Evolutionary conservation across 2,113 vertebrate species (phyloP).

Genomic region (Esox niger): DNA sequence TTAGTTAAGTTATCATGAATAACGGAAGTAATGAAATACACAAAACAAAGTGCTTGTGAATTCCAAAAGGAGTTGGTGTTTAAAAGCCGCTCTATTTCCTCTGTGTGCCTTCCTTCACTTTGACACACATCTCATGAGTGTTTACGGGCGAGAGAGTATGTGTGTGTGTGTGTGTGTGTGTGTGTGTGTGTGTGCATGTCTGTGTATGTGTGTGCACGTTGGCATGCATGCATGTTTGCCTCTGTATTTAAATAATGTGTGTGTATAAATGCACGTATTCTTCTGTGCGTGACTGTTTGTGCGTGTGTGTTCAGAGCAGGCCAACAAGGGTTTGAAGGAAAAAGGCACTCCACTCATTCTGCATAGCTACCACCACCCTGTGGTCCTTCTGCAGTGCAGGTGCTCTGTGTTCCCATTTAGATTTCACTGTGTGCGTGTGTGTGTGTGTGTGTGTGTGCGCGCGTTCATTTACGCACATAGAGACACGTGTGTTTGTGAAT

Average conservation of each 20-base stretch:
- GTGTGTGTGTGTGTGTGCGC: constrained; percentile 19
- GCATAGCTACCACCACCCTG: constrained; percentile 63
- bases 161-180: constrained; percentile 25
- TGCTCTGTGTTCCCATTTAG: constrained; percentile 47
- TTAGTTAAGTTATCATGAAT: not conserved
- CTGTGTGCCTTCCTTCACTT: constrained; percentile 35
- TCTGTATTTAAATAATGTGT: constrained; percentile 40
- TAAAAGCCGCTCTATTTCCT: constrained; percentile 28
- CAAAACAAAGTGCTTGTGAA: constrained; percentile 51
- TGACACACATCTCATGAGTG: not conserved
- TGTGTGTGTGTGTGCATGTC: constrained; percentile 38
- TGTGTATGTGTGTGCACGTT: constrained; percentile 43
- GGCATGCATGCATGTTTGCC: constrained; percentile 21
- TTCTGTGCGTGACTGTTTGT: constrained; percentile 39
- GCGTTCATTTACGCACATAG: not conserved
- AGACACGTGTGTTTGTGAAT: constrained; percentile 6
- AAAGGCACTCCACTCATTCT: constrained; percentile 79
- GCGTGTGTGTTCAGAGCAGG: constrained; percentile 64
- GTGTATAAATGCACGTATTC: constrained; percentile 42
- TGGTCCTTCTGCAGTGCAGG: constrained; percentile 64
- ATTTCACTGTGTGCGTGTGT: constrained; percentile 2
- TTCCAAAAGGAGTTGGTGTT: constrained; percentile 26
- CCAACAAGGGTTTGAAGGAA: constrained; percentile 75
- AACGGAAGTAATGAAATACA: not conserved
- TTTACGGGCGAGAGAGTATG: no score